Evolutionary conservation across 2,797 vertebrate species (phyloP).

Genomic region (Tolypeutes matacus): DNA sequence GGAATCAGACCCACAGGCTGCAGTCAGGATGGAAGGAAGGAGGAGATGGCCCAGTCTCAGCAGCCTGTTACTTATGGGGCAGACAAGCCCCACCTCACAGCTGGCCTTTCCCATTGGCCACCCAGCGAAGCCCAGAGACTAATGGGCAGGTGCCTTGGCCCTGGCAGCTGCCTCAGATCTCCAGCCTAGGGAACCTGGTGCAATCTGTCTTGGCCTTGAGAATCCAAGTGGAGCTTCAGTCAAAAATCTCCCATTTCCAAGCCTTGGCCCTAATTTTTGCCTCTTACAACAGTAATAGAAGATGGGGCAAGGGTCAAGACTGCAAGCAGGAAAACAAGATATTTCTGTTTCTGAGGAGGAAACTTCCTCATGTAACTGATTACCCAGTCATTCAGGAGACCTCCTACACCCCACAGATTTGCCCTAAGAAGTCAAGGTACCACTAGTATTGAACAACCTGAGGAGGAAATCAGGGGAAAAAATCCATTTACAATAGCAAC

Average conservation of each 20-base stretch:
- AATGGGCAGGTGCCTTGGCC: neutral
- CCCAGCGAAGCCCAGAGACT: neutral
- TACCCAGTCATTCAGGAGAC: neutral
- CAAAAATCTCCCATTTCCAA: neutral
- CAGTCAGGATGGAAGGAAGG: neutral
- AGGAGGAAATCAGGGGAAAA: no score
- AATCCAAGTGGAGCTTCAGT: slow-evolving; percentile 73
- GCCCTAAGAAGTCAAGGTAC: neutral
- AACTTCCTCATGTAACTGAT: slow-evolving; percentile 3
- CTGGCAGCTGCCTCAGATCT: slow-evolving; percentile 44
- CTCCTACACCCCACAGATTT: neutral
- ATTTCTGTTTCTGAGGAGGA: neutral
- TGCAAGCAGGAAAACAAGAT: slow-evolving; percentile 51
- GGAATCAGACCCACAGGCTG: neutral
- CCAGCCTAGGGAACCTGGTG: slow-evolving; percentile 39
- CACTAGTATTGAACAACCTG: no score
- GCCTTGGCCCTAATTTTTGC: neutral
- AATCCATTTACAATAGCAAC: no score
- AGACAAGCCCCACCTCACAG: neutral
- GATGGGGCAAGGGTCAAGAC: slow-evolving; percentile 34
- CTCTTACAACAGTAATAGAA: slow-evolving; percentile 10
- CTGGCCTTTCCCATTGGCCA: slow-evolving; percentile 67
- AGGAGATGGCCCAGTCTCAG: neutral
- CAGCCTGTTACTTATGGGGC: slow-evolving; percentile 5
- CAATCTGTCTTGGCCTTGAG: neutral